Conservation (phyloP, 2,888 invertebrate species). For the Pollenia angustigena region DNA sequence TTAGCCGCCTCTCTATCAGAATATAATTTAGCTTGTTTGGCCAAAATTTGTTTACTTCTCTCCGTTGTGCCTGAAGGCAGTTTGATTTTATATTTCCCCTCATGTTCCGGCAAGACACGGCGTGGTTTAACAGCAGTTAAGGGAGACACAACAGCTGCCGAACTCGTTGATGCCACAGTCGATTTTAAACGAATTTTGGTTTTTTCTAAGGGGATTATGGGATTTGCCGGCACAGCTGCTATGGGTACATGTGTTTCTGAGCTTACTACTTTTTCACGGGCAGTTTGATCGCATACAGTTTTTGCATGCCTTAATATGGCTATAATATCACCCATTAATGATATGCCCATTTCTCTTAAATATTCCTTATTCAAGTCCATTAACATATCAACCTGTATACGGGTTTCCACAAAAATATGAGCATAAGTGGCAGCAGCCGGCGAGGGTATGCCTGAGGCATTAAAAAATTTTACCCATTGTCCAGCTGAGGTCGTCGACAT, state of each 20-base stretch:
- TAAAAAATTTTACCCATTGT: slow-evolving; percentile 94
- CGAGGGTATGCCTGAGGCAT: slow-evolving; percentile 92
- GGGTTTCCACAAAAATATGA: slow-evolving; percentile 92
- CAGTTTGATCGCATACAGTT: slow-evolving; percentile 86
- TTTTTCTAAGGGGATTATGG: slow-evolving; percentile 72
- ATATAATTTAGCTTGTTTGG: slow-evolving; percentile 82
- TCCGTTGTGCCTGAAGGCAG: slow-evolving; percentile 85
- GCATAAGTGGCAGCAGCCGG: slow-evolving; percentile 92
- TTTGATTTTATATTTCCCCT: slow-evolving; percentile 86
- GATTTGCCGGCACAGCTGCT: slow-evolving; percentile 84
- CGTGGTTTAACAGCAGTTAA: slow-evolving; percentile 80
- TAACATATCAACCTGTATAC: slow-evolving; percentile 94
- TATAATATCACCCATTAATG: slow-evolving; percentile 89
- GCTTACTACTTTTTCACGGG: slow-evolving; percentile 86
- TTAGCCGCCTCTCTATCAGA: slow-evolving; percentile 80
- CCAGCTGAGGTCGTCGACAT: slow-evolving; percentile 80
- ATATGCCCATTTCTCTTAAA: slow-evolving; percentile 94
- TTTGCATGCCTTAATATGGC: slow-evolving; percentile 89
- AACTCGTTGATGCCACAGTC: slow-evolving; percentile 45
- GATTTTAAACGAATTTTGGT: slow-evolving; percentile 75
- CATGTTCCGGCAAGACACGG: slow-evolving; percentile 85
- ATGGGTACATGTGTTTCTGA: slow-evolving; percentile 85
- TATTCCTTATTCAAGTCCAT: slow-evolving; percentile 94
- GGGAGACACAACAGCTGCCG: slow-evolving; percentile 74
- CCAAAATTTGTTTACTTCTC: slow-evolving; percentile 85